Evolutionary conservation across 2,113 vertebrate species (phyloP).

Genomic region (Struthidea cinerea): DNA sequence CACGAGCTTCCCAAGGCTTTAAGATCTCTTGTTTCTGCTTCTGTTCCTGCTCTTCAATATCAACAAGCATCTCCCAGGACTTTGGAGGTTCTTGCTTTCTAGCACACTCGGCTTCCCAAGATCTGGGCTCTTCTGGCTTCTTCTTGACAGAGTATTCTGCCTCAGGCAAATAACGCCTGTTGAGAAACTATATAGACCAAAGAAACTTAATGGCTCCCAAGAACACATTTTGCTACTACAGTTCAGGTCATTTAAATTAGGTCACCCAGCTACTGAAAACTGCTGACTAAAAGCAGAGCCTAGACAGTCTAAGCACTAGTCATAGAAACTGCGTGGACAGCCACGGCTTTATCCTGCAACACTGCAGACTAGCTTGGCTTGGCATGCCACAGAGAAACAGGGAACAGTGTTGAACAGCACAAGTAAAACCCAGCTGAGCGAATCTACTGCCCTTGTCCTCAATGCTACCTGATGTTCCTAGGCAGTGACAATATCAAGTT

Average conservation of each 20-base stretch:
- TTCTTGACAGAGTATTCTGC: slow-evolving; percentile 63
- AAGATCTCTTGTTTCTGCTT: slow-evolving; percentile 58
- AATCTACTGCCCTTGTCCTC: neutral
- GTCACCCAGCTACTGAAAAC: neutral
- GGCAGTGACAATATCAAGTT: neutral
- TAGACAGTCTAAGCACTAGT: neutral
- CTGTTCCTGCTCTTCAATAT: slow-evolving; percentile 60
- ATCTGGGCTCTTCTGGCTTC: slow-evolving; percentile 57
- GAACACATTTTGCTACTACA: slow-evolving; percentile 42
- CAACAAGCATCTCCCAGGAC: slow-evolving; percentile 80
- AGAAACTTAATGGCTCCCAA: slow-evolving; percentile 55
- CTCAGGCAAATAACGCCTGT: slow-evolving; percentile 79
- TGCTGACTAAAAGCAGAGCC: neutral
- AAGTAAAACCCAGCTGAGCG: neutral
- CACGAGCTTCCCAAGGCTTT: slow-evolving; percentile 63
- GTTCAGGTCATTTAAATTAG: slow-evolving; percentile 38
- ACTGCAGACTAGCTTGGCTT: neutral
- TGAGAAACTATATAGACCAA: slow-evolving; percentile 82
- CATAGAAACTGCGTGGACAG: neutral
- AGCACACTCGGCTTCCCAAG: slow-evolving; percentile 77
- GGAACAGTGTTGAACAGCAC: neutral
- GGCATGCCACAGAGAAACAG: neutral
- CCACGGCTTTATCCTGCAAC: neutral
- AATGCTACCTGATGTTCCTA: neutral
- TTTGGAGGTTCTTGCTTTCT: slow-evolving; percentile 80